phyloP scores from a whole-genome alignment of 2,113 vertebrate genomes.

The Menidia beryllina region DNA sequence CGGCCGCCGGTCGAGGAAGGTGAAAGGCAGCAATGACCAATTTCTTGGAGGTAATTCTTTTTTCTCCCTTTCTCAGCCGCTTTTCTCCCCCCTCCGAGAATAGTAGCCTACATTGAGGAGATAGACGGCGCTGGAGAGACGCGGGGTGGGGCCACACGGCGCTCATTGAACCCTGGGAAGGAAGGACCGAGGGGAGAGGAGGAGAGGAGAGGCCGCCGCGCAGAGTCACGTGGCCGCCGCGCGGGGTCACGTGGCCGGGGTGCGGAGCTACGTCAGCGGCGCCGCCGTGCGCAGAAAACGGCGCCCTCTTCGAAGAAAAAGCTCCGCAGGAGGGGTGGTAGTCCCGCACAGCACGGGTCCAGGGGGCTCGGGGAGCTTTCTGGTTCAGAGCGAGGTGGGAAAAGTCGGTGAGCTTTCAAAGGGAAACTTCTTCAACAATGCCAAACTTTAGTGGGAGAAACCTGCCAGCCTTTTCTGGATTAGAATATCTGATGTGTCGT shows the following conservation, averaged over 20 bases:
- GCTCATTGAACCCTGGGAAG: constrained; percentile 88
- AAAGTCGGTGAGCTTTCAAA: background rate
- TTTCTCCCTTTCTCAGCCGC: constrained; percentile 45
- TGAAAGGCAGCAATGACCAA: constrained; percentile 62
- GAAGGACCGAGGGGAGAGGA: constrained; percentile 67
- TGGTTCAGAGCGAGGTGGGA: background rate
- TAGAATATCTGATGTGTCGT: no score
- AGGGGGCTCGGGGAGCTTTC: background rate
- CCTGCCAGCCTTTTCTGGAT: no score
- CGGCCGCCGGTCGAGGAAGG: constrained; percentile 61
- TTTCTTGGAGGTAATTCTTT: constrained; percentile 73
- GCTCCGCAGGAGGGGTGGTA: background rate
- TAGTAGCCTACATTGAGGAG: constrained; percentile 75
- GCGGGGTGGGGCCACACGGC: constrained; percentile 86
- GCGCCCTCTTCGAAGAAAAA: constrained; percentile 81
- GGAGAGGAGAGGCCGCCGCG: constrained; percentile 67
- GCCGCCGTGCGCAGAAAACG: constrained; percentile 69
- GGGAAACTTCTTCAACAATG: background rate
- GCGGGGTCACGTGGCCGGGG: constrained; percentile 83
- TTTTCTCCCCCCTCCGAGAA: constrained; percentile 69
- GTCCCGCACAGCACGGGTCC: background rate
- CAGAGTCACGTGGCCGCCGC: constrained; percentile 82
- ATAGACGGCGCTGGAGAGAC: constrained; percentile 74
- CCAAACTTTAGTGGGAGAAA: no score
- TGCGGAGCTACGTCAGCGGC: constrained; percentile 77